Evolutionary conservation across 2,888 invertebrate genomes (phyloP), one percentile per base, ranked within the genome.

Genomic region (Aphodius granarius): DNA sequence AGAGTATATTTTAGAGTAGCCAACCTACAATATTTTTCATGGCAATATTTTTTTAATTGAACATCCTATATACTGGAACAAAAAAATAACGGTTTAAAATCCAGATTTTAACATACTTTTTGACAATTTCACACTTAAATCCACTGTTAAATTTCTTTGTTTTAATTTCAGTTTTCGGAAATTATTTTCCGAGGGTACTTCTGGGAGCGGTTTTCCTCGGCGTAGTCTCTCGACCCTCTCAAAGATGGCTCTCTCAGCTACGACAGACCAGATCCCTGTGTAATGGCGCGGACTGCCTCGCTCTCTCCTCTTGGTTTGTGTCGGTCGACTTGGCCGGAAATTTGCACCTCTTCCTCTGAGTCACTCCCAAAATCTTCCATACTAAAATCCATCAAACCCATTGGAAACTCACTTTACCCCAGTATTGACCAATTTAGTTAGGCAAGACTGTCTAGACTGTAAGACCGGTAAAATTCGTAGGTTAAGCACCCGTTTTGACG

Each of bases 161-260:
- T 43, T 3, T 43, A n/a, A 80, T 88, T 88, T 66, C 89, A 95
- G 95, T 91, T 96, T 96, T 92, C 94, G 95, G 87, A 95, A 95
- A 89, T 90, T 96, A 87, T 95, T 96, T 91, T 94, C 94, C 87
- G 95, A 95, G 88, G 91, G 91, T 88, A 91, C 85, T 88, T 87
- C 90, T 88, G 91, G 92, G 86, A 91, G 92, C 83, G 92, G 92
- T 85, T 94, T 95, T 90, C 94, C 94, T 85, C 91, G 94, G 84
- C 92, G 94, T 88, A 93, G 94, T 88, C 89, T 94, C 85, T 93
- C 95, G 84, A 91, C 94, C 85, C 90, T 94, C 83, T 92, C 92
- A 84, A 94, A 94, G 89, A 93, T 94, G 92, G 91, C 94, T 83
- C 82, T 88, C 79, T 87, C 87, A 75, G 86, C 87, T 79, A 86